Evolutionary conservation across 2,797 vertebrate genomes (phyloP).

Genomic region (Discoglossus pictus): DNA sequence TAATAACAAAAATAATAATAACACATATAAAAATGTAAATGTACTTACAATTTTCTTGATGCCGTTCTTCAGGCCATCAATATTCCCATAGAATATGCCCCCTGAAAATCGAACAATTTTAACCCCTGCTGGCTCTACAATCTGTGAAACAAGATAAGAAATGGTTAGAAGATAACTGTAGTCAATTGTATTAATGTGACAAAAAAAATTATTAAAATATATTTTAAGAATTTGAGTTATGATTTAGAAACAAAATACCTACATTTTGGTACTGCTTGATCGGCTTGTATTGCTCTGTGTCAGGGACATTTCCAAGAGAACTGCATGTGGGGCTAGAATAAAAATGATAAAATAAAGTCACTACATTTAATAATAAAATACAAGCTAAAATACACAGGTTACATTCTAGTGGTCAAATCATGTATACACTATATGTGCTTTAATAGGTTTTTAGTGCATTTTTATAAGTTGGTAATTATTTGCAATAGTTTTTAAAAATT

Average conservation of each 20-base stretch:
- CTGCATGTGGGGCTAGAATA: slow-evolving; percentile 74
- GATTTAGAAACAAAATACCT: slow-evolving; percentile 55
- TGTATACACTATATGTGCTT: too few species aligned
- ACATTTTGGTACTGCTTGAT: slow-evolving; percentile 80
- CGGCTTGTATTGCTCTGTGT: slow-evolving; percentile 81
- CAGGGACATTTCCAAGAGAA: slow-evolving; percentile 75
- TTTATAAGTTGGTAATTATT: too few species aligned
- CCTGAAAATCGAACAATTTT: slow-evolving; percentile 82
- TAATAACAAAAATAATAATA: too few species aligned
- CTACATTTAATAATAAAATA: too few species aligned
- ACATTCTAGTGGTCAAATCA: too few species aligned
- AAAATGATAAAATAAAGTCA: too few species aligned
- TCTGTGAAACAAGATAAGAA: slow-evolving; percentile 62
- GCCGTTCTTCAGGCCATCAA: slow-evolving; percentile 79
- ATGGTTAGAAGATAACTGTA: too few species aligned
- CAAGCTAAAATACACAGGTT: too few species aligned
- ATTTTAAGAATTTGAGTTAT: neutral
- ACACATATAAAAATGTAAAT: neutral
- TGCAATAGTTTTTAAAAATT: too few species aligned
- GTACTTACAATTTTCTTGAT: slow-evolving; percentile 76
- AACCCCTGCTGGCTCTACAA: slow-evolving; percentile 74
- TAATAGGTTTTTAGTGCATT: too few species aligned
- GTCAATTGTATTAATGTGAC: too few species aligned
- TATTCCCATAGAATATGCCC: slow-evolving; percentile 83
- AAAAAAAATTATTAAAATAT: too few species aligned